These are phyloP conservation scores for Microctonus hyperodae DNA, from an alignment of 2,888 invertebrate species.

Conservation along the genomic window DNA sequence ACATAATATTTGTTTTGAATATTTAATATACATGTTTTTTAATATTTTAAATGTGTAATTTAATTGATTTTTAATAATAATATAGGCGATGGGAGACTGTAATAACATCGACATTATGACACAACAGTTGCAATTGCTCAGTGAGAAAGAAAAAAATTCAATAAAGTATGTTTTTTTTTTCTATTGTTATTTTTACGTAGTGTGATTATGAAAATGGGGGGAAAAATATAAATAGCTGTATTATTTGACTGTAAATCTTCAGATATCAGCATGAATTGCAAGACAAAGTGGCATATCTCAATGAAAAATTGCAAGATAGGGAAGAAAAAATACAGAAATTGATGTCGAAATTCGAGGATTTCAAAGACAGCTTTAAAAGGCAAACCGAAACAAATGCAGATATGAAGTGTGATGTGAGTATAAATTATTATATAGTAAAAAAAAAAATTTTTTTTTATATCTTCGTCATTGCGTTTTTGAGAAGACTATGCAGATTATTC, in stretches of 20 bases:
- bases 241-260: neutral
- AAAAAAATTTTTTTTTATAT: conserved; percentile 1
- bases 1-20: conserved; percentile 4
- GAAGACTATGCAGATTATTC: conserved; percentile 46
- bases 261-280: conserved; percentile 49
- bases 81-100: conserved; percentile 45
- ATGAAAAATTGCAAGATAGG: conserved; percentile 44
- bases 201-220: neutral
- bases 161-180: conserved; percentile 25
- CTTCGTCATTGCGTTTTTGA: neutral
- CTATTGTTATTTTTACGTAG: conserved; percentile 11
- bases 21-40: neutral
- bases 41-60: neutral
- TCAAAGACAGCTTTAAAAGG: conserved; percentile 46
- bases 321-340: conserved; percentile 48
- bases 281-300: conserved; percentile 45
- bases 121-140: conserved; percentile 43
- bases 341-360: conserved; percentile 44
- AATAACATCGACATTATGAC: conserved; percentile 43
- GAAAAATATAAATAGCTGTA: neutral
- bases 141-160: conserved; percentile 40
- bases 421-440: neutral
- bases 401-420: conserved; percentile 47
- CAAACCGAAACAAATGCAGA: conserved; percentile 36
- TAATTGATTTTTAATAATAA: conserved; percentile 19